phyloP scores from a whole-genome alignment of 2,888 invertebrate species.

The Gnatocerus cornutus region DNA sequence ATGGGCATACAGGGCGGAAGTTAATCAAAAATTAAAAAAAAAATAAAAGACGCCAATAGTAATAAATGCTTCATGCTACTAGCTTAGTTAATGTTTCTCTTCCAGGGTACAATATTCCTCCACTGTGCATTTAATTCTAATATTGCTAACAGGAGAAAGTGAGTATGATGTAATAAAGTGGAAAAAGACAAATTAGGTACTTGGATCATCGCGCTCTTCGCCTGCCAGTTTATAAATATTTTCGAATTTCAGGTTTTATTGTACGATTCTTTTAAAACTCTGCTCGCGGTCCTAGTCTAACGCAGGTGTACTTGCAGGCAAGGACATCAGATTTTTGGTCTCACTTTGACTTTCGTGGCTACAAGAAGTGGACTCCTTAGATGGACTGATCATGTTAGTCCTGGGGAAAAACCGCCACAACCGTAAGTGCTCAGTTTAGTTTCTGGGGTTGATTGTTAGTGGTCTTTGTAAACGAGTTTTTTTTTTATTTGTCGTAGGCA shows the following conservation, averaged over 20 bases:
- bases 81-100: constrained; percentile 22
- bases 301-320: constrained; percentile 78
- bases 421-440: constrained; percentile 74
- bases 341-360: constrained; percentile 89
- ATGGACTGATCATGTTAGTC: constrained; percentile 83
- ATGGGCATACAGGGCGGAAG: too few relatives aligned
- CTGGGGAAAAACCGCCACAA: constrained; percentile 71
- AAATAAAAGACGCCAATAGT: background rate
- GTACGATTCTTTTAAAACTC: constrained; percentile 13
- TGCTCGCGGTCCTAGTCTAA: constrained; percentile 33
- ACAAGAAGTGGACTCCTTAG: constrained; percentile 91
- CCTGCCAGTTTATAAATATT: too few relatives aligned
- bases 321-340: constrained; percentile 91
- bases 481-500: constrained; percentile 76
- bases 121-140: constrained; percentile 19
- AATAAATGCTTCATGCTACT: constrained; percentile 35
- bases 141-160: constrained; percentile 45
- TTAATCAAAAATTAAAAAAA: background rate
- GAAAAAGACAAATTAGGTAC: constrained; percentile 29
- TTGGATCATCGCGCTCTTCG: background rate
- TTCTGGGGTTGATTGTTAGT: background rate
- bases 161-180: constrained; percentile 30
- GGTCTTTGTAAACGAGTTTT: too few relatives aligned
- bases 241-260: constrained; percentile 30
- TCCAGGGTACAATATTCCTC: constrained; percentile 15